Evolutionary conservation across 2,888 invertebrate genomes (phyloP).

Genomic region (Hedya salicella): DNA sequence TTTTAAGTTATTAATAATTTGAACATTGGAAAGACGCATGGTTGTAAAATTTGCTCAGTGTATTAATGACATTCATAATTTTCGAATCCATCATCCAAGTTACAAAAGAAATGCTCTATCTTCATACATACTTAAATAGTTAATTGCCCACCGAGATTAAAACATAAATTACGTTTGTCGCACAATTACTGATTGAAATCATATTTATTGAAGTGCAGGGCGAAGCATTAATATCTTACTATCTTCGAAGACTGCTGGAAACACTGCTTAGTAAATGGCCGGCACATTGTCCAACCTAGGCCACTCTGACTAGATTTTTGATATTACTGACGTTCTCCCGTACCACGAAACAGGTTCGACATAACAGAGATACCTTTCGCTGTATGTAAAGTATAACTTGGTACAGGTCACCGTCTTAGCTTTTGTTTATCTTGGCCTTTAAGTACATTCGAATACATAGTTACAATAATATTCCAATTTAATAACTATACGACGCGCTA

Average conservation of each 20-base stretch:
- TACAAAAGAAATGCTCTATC: constrained; percentile 26
- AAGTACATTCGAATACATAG: no score
- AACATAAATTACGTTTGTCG: constrained; percentile 45
- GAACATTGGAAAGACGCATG: constrained; percentile 53
- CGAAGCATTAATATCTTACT: background rate
- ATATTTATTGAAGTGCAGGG: constrained; percentile 24
- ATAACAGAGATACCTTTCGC: no score
- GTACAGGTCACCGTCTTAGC: no score
- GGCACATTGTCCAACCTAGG: no score
- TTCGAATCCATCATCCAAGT: constrained; percentile 23
- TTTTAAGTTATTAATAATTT: constrained; percentile 55
- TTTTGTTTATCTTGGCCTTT: no score
- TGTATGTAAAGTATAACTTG: no score
- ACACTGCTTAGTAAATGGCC: background rate
- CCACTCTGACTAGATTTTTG: no score
- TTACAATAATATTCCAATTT: no score
- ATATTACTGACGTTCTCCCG: no score
- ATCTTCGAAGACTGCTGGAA: background rate
- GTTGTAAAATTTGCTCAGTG: constrained; percentile 64
- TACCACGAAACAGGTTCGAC: no score
- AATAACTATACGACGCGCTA: no score
- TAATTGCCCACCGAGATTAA: constrained; percentile 56
- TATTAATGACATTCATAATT: constrained; percentile 47
- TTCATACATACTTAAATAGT: constrained; percentile 27
- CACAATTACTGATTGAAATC: constrained; percentile 12